Base-by-base conservation (phyloP, 1,140 invertebrate genomes). In the Adelges cooleyi region DNA sequence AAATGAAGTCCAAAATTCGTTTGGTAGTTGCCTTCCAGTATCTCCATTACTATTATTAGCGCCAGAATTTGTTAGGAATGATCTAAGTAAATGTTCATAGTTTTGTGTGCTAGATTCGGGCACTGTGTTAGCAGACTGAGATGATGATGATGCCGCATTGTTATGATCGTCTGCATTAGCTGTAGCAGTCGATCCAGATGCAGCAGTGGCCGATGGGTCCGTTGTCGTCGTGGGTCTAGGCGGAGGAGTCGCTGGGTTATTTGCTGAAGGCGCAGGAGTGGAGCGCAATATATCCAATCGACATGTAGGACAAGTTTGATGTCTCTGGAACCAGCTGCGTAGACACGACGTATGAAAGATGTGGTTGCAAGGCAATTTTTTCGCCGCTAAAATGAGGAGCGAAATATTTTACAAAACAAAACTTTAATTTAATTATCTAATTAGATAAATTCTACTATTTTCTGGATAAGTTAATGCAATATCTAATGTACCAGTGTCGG, bases 241-340 rank as follows among this genome's bases (percentile, higher is more conserved):
- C 69, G 77, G 56, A 69, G 70, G 66, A 72, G 71, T 71, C 71
- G 73, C 68, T 70, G 72, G 23, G 70, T 74, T 71, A 72, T 74
- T 48, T 70, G 69, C 67, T 10, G 25, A 27, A 40, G 65, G 25
- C 36, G 22, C 17, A 42, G 36, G 18, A n/a, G 76, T 2, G 85
- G 80, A 18, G 83, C 89, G 82, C 67, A 98, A 77, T 71, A 99
- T 94, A 77, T 99, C 97, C 49, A 98, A 82, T 18, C 97, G 83
- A 77, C 97, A 99, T 1, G 96, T 99, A 5, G 97, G 97, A 77
- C 97, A 99, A 1, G 96, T 99, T 78, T 99, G 97, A 76, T 99
- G 97, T 11, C 96, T 82, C 79, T 99, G 97, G 77, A 99, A 99
- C 96, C 96, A 99, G 4, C 94, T 94, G 9, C 96, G 83, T n/a